Base-by-base conservation (phyloP, 2,113 vertebrate genomes). In the Aplodontia rufa region DNA sequence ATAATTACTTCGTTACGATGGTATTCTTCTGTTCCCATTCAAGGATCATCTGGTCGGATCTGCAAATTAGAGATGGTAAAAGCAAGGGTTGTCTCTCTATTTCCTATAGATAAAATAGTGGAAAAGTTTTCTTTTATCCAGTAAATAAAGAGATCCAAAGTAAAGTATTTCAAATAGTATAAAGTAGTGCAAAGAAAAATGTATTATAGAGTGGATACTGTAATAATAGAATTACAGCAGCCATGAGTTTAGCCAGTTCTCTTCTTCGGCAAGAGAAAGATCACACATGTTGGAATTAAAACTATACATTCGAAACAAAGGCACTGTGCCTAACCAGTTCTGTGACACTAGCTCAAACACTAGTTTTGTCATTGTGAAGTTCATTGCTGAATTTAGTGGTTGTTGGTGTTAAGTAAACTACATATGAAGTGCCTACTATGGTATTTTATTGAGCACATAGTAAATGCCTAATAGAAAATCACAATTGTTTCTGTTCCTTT, bases 301-400 rank as follows among this genome's bases (percentile, higher is more conserved):
- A 35, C 6, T 58, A 7, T 58, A 22, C 32, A 3, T 91, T 47
- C 94, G 35, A 83, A 83, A 80, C 79, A 91, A 42, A 86, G 84
- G 19, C 37, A 42, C 14, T 1, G 9, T 30, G 71, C 49, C 49
- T 85, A 76, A 66, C 16, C 55, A 87, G 1, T 35, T 78, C 71
- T 60, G 7, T 53, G 30, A 24, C 40, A n/a, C 10, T 49, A 91
- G 28, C 19, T 76, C n/a, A 55, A 68, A 12, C 30, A 75, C 83
- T 62, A 51, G 28, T 76, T 95, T 93, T 69, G 14, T 85, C 79
- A 66, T 35, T 85, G 16, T 85, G 68, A 60, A 94, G 68, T 86
- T 95, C 37, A 24, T 32, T 90, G 80, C 60, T 47, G 30, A 76
- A 62, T 32, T 74, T 83, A 12, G 37, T 51, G 66, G 55, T 64